These are phyloP conservation scores for Cavia aperea DNA, from an alignment of 2,113 vertebrate species.

Conservation along the genomic window DNA sequence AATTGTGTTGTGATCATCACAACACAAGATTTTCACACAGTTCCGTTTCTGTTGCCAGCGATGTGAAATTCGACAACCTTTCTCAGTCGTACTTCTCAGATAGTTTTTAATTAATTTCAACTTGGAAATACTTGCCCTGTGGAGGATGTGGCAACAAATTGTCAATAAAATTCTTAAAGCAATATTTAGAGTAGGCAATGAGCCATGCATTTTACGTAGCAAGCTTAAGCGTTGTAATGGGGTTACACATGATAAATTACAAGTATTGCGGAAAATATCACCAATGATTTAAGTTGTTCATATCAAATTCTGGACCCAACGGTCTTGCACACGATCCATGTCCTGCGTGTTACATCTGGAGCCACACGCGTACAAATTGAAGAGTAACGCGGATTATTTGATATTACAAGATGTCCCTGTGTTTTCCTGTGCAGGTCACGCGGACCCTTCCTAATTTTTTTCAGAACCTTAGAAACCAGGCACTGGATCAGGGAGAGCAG, in stretches of 20 bases:
- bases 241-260: not conserved
- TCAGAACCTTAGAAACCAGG: not conserved
- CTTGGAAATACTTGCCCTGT: slow-evolving; percentile 50
- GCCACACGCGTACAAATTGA: not conserved
- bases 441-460: not conserved
- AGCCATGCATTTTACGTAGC: slow-evolving; percentile 40
- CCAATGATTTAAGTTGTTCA: not conserved
- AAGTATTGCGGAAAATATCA: not conserved
- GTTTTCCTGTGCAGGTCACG: not conserved
- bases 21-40: not conserved
- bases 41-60: slow-evolving; percentile 35
- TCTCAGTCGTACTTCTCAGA: slow-evolving; percentile 48
- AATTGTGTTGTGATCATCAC: not conserved
- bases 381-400: not conserved
- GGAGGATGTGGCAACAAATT: slow-evolving; percentile 55
- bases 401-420: not conserved
- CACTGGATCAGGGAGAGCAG: not conserved
- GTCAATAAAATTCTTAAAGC: slow-evolving; percentile 60
- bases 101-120: slow-evolving; percentile 65
- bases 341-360: too few relatives aligned
- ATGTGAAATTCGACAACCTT: slow-evolving; percentile 40
- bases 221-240: not conserved
- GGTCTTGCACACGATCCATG: not conserved
- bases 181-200: slow-evolving; percentile 60
- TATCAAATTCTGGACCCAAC: not conserved